A percentile compares a stretch with the other conserved stretches of the same genome.
Conservation (phyloP, 2,797 vertebrate species). For the Chiroxiphia lanceolata region DNA sequence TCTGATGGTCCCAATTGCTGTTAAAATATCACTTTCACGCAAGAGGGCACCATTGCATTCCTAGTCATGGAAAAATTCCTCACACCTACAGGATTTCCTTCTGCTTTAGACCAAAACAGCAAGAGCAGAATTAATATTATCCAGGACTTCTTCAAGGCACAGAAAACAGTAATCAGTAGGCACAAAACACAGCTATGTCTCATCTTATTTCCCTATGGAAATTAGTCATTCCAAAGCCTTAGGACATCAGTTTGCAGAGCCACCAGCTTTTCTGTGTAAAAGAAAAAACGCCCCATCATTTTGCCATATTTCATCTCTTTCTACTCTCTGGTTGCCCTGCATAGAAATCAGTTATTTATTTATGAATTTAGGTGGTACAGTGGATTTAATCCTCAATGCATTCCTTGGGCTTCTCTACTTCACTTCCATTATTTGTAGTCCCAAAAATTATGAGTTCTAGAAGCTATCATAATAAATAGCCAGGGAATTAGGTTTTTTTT, state of each 20-base stretch:
- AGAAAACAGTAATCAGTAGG: not conserved
- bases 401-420: not conserved
- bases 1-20: not conserved
- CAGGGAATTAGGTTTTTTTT: not conserved
- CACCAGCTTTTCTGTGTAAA: not conserved
- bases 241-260: not conserved
- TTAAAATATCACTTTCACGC: slow-evolving; percentile 42
- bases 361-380: not conserved
- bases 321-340: not conserved
- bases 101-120: not conserved
- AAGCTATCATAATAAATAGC: not conserved
- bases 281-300: not conserved
- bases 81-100: not conserved
- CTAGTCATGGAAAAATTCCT: not conserved
- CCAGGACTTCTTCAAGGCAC: not conserved
- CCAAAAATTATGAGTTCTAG: not conserved
- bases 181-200: not conserved
- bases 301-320: not conserved
- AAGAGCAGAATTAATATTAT: not conserved
- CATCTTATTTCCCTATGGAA: not conserved
- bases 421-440: not conserved
- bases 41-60: slow-evolving; percentile 64
- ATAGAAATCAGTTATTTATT: not conserved
- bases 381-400: not conserved
- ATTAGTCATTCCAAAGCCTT: not conserved